Conservation (phyloP, 2,888 invertebrate genomes). For the Athrips mouffetella region DNA sequence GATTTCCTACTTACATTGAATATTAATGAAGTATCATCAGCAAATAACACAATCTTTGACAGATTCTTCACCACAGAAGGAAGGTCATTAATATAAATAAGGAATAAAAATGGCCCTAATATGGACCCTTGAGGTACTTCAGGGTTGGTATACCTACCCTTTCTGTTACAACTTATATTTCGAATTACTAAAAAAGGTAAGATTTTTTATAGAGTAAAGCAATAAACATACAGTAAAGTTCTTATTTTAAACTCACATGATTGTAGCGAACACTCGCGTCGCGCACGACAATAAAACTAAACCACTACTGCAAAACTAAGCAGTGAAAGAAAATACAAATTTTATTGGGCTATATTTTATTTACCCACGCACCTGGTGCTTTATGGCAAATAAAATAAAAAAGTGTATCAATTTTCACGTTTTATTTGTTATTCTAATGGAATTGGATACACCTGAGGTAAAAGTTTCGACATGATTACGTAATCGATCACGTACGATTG, state of each 20-base stretch:
- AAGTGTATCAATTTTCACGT: slow-evolving; percentile 12
- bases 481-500: neutral
- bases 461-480: slow-evolving; percentile 1
- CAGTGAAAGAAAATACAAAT: slow-evolving; percentile 21
- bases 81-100: too few relatives aligned
- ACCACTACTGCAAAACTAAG: slow-evolving; percentile 28
- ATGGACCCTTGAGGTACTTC: too few relatives aligned
- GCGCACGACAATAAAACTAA: slow-evolving; percentile 22
- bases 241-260: neutral
- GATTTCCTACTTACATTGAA: too few relatives aligned
- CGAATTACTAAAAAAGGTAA: too few relatives aligned
- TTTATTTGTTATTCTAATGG: slow-evolving; percentile 1
- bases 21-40: too few relatives aligned
- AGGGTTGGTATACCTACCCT: too few relatives aligned
- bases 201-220: too few relatives aligned
- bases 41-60: too few relatives aligned
- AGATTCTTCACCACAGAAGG: too few relatives aligned
- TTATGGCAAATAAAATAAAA: slow-evolving; percentile 17
- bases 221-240: too few relatives aligned
- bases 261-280: neutral
- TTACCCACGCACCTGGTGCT: slow-evolving; percentile 25
- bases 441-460: neutral
- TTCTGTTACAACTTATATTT: too few relatives aligned
- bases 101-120: too few relatives aligned
- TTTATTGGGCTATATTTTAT: slow-evolving; percentile 24